phyloP scores from a whole-genome alignment of 2,888 invertebrate species.

The Diplazon laetatorius region DNA sequence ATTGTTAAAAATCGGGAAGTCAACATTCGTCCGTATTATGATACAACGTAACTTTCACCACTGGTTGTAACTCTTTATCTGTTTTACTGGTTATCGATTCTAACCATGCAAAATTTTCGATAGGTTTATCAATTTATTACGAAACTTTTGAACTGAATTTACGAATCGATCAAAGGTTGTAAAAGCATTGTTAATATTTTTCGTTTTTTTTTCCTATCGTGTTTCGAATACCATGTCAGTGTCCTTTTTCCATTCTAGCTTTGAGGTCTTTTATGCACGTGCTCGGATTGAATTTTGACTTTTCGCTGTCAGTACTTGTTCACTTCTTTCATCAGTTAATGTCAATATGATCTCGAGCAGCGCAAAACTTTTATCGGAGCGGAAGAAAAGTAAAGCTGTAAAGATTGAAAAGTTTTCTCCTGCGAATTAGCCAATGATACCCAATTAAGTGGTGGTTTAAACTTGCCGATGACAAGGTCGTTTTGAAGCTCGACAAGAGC shows the following conservation, averaged over 20 bases:
- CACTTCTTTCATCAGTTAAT: constrained; percentile 3
- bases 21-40: neutral
- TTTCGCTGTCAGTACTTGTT: neutral
- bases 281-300: neutral
- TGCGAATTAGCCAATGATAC: neutral
- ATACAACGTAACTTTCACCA: neutral
- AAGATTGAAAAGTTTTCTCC: neutral
- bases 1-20: neutral
- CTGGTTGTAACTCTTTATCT: neutral
- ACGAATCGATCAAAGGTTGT: neutral
- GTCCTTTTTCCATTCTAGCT: too few relatives aligned
- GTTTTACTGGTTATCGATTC: neutral
- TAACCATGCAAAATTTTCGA: neutral
- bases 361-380: neutral
- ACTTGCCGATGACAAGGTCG: neutral
- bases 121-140: neutral
- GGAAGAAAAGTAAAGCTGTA: too few relatives aligned
- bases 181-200: neutral
- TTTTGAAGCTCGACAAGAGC: neutral
- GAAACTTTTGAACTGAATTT: neutral
- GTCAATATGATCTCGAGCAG: neutral
- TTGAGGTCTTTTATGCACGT: too few relatives aligned
- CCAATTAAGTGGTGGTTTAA: constrained; percentile 17
- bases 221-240: too few relatives aligned
- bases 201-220: too few relatives aligned